phyloP scores from a whole-genome alignment of 2,113 vertebrate genomes.

The Lucifuga dentata region DNA sequence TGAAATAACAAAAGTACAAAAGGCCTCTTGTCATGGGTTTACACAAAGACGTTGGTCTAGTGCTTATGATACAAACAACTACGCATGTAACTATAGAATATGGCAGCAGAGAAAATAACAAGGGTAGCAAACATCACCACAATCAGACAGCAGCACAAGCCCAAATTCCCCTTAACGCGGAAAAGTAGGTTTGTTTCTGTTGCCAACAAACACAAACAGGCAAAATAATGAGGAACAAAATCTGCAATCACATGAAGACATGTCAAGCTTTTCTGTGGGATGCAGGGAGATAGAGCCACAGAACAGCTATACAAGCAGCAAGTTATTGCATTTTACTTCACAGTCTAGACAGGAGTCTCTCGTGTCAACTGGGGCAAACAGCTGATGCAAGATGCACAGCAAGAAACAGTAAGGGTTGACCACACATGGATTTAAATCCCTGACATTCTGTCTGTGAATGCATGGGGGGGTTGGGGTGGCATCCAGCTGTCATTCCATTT shows the following conservation, averaged over 20 bases:
- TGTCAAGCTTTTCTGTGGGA: constrained; percentile 23
- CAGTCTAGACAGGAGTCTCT: constrained; percentile 57
- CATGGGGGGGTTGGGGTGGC: neutral
- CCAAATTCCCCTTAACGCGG: constrained; percentile 19
- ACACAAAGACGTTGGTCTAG: constrained; percentile 49
- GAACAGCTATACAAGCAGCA: constrained; percentile 10
- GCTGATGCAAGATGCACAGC: constrained; percentile 53
- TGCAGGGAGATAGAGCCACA: constrained; percentile 2
- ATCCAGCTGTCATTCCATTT: constrained; percentile 65
- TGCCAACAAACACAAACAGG: constrained; percentile 22
- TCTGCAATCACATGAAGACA: neutral
- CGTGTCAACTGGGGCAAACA: constrained; percentile 60
- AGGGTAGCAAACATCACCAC: constrained; percentile 35
- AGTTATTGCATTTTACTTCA: constrained; percentile 35
- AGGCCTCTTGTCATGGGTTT: constrained; percentile 48
- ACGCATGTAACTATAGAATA: constrained; percentile 30
- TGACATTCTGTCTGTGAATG: constrained; percentile 4
- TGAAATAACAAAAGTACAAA: constrained; percentile 55
- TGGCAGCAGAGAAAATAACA: constrained; percentile 47
- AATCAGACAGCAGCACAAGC: constrained; percentile 48
- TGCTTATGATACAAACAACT: constrained; percentile 68
- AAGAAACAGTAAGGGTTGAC: constrained; percentile 22
- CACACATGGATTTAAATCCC: constrained; percentile 31
- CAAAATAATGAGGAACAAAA: constrained; percentile 47
- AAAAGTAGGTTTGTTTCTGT: constrained; percentile 28